Conservation (phyloP, 2,797 vertebrate species). For the Philypnodon macrostomus region DNA sequence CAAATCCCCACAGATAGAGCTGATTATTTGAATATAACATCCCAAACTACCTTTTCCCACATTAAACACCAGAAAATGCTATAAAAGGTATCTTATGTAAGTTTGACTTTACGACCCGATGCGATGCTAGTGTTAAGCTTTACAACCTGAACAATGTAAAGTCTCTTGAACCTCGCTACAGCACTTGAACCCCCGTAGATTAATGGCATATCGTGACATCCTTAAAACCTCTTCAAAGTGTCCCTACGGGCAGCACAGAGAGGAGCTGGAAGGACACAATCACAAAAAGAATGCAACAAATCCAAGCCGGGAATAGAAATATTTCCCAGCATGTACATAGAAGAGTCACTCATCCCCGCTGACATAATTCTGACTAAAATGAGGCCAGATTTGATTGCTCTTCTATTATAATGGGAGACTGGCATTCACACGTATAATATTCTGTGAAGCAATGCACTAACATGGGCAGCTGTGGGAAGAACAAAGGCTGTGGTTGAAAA, state of each 20-base stretch:
- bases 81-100: constrained; percentile 28
- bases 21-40: too few relatives aligned
- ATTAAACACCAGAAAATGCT: constrained; percentile 27
- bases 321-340: constrained; percentile 25
- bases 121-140: constrained; percentile 45
- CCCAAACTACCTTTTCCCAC: background rate
- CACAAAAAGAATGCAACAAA: constrained; percentile 7
- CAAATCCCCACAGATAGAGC: too few relatives aligned
- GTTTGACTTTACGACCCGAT: constrained; percentile 26
- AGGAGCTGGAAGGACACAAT: constrained; percentile 25
- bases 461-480: constrained; percentile 38
- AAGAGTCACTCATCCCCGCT: constrained; percentile 26
- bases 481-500: constrained; percentile 58
- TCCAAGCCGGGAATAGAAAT: too few relatives aligned
- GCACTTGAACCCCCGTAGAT: constrained; percentile 47
- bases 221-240: constrained; percentile 53
- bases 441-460: constrained; percentile 44
- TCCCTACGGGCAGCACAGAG: constrained; percentile 51
- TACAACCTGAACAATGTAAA: constrained; percentile 52
- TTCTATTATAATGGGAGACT: constrained; percentile 52
- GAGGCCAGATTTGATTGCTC: constrained; percentile 66
- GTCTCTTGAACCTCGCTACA: constrained; percentile 41
- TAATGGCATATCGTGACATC: constrained; percentile 55
- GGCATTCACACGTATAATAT: constrained; percentile 48
- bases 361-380: constrained; percentile 50